These are phyloP conservation scores for Dysidea cf. avara DNA, from an alignment of 37 sponge, comb jelly and placozoan genomes.

Conservation along the genomic window DNA sequence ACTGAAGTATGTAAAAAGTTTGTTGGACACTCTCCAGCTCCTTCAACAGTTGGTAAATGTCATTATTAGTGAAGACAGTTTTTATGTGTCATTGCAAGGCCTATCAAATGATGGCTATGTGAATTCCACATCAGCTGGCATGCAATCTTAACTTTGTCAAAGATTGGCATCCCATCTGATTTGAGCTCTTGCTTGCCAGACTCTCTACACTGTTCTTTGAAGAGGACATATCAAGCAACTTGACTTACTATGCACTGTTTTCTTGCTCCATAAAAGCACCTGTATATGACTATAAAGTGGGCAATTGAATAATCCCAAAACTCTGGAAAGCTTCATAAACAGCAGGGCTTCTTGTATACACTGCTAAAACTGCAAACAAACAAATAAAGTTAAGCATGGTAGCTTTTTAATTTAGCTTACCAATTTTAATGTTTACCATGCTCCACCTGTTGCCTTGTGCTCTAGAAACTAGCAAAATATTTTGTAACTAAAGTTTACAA, in stretches of 20 bases:
- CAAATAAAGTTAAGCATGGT: too few relatives aligned
- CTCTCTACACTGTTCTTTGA: slow-evolving; percentile 3
- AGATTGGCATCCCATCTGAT: slow-evolving; percentile 22
- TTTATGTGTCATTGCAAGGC: slow-evolving; percentile 26
- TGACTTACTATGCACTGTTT: too few relatives aligned
- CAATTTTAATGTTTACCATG: slow-evolving; percentile 23
- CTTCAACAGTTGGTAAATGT: slow-evolving; percentile 14
- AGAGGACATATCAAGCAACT: background rate
- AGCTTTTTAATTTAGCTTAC: too few relatives aligned
- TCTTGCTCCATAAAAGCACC: slow-evolving; percentile 3
- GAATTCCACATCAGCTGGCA: too few relatives aligned
- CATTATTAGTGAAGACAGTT: slow-evolving; percentile 10
- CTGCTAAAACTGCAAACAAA: too few relatives aligned
- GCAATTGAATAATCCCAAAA: too few relatives aligned
- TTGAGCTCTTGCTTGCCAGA: background rate
- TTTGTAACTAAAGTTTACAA: background rate
- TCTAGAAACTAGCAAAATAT: background rate
- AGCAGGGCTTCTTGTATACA: too few relatives aligned
- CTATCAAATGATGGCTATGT: too few relatives aligned
- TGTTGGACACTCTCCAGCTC: slow-evolving; percentile 13
- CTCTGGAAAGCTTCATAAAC: too few relatives aligned
- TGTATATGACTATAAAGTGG: slow-evolving; percentile 5
- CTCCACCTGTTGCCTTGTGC: too few relatives aligned
- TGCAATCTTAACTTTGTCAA: slow-evolving; percentile 16
- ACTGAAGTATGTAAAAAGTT: slow-evolving; percentile 27